phyloP scores from a whole-genome alignment of 2,888 invertebrate species.

The Patella pellucida region DNA sequence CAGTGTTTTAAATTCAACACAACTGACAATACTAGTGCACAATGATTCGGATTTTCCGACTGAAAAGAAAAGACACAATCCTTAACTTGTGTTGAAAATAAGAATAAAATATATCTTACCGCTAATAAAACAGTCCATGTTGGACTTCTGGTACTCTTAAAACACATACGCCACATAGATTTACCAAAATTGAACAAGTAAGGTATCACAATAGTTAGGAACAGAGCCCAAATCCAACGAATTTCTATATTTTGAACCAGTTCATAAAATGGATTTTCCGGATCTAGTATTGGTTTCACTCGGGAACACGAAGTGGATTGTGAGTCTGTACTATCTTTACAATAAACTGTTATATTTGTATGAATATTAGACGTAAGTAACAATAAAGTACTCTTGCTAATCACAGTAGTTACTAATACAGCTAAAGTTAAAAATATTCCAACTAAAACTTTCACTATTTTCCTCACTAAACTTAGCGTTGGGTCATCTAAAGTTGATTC shows the following conservation, averaged over 20 bases:
- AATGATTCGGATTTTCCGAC: no score
- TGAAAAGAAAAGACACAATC: no score
- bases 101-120: conserved; percentile 35
- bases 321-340: conserved; percentile 33
- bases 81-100: neutral
- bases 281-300: conserved; percentile 45
- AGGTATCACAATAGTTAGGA: conserved; percentile 68
- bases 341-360: conserved; percentile 53
- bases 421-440: conserved; percentile 88
- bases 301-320: conserved; percentile 48
- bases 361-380: conserved; percentile 59
- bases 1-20: no score
- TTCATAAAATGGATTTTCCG: conserved; percentile 19
- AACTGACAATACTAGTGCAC: no score
- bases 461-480: conserved; percentile 44
- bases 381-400: conserved; percentile 86
- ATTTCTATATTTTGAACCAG: neutral
- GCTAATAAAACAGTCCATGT: conserved; percentile 41
- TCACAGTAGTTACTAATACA: conserved; percentile 86
- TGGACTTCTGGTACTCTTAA: conserved; percentile 61
- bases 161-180: conserved; percentile 70
- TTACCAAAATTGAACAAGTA: conserved; percentile 68
- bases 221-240: conserved; percentile 71
- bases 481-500: conserved; percentile 45
- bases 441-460: conserved; percentile 76